Evolutionary conservation across 2,113 vertebrate species (phyloP).

Genomic region (Gavialis gangeticus): DNA sequence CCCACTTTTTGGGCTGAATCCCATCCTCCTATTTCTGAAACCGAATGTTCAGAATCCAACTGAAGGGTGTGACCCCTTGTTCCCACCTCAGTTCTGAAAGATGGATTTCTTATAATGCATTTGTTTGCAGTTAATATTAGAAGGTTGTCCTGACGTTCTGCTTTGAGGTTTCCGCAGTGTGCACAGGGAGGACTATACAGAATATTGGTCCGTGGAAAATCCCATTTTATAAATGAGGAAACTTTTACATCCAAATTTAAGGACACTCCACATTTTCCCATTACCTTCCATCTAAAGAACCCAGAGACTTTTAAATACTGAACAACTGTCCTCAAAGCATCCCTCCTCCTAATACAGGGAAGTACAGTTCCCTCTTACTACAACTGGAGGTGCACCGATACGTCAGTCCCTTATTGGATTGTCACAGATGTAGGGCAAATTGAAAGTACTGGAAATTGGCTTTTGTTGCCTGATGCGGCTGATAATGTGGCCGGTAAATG

Average conservation of each 20-base stretch:
- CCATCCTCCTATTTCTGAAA: background rate
- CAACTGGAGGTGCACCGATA: too few relatives aligned
- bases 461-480: too few relatives aligned
- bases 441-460: too few relatives aligned
- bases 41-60: background rate
- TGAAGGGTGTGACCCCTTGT: background rate
- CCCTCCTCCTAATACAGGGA: background rate
- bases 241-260: background rate
- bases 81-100: background rate
- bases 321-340: too few relatives aligned
- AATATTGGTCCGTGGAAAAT: background rate
- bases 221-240: fast-evolving
- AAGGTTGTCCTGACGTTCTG: background rate
- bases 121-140: background rate
- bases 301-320: background rate
- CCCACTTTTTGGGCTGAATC: background rate
- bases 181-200: fast-evolving
- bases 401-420: too few relatives aligned
- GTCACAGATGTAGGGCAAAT: too few relatives aligned
- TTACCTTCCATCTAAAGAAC: conserved; percentile 6
- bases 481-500: too few relatives aligned
- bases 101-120: fast-evolving
- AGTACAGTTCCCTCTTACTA: background rate
- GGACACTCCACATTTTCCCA: background rate
- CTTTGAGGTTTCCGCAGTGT: background rate